These are phyloP conservation scores for Brachyptera risi DNA, from an alignment of 2,888 invertebrate species.

Conservation along the genomic window DNA sequence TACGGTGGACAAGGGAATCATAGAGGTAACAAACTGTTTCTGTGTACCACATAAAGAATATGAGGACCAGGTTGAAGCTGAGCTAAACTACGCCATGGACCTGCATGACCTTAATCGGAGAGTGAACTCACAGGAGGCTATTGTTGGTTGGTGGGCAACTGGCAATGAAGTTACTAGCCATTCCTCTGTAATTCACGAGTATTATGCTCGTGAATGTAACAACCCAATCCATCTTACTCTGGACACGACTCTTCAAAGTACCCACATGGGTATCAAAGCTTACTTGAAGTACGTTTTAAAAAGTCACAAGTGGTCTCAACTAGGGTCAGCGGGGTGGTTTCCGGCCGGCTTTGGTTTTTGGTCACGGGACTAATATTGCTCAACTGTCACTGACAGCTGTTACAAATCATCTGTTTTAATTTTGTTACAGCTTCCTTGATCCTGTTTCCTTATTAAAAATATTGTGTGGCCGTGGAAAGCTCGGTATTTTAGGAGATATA, in stretches of 20 bases:
- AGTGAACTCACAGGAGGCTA: constrained; percentile 88
- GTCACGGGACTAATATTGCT: too few species aligned
- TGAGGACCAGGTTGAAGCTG: constrained; percentile 93
- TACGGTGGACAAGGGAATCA: constrained; percentile 82
- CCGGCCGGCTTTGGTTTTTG: too few species aligned
- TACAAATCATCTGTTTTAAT: too few species aligned
- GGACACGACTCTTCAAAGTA: constrained; percentile 84
- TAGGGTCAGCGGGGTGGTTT: too few species aligned
- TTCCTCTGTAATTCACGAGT: constrained; percentile 95
- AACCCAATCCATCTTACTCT: constrained; percentile 94
- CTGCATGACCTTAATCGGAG: constrained; percentile 90
- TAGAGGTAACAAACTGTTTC: constrained; percentile 98
- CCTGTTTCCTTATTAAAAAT: too few species aligned
- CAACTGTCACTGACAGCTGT: too few species aligned
- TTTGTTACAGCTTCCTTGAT: too few species aligned
- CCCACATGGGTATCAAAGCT: constrained; percentile 89
- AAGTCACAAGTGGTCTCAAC: background rate
- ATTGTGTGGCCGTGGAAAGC: too few species aligned
- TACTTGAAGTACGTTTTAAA: constrained; percentile 63
- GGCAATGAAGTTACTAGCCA: constrained; percentile 96
- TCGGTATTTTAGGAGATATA: too few species aligned
- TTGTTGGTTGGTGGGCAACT: constrained; percentile 99
- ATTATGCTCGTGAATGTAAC: constrained; percentile 91
- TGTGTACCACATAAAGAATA: constrained; percentile 98
- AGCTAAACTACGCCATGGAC: constrained; percentile 93